Evolutionary conservation across 1,140 invertebrate species (phyloP).

Genomic region (Apocrypta bakeri): DNA sequence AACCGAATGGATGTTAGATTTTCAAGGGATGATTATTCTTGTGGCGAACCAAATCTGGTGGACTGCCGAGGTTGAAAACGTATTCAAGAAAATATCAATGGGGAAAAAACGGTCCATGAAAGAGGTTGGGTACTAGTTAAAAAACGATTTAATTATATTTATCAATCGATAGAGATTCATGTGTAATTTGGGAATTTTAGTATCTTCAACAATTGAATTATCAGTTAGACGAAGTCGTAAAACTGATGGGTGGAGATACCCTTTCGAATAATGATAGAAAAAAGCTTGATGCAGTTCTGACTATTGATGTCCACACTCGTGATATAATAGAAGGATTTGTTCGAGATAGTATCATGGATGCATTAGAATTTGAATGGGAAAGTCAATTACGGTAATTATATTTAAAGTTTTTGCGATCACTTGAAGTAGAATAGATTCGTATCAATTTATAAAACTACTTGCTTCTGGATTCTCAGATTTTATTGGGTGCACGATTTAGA

Average conservation of each 20-base stretch:
- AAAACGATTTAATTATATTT: not conserved
- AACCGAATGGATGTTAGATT: conserved; percentile 90
- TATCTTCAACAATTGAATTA: conserved; percentile 86
- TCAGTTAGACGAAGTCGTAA: conserved; percentile 90
- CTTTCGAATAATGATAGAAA: conserved; percentile 86
- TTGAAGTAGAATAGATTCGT: not conserved
- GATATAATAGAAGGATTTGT: conserved; percentile 93
- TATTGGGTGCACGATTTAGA: conserved; percentile 91
- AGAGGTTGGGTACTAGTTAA: conserved; percentile 69
- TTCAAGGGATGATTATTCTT: conserved; percentile 91
- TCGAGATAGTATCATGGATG: conserved; percentile 87
- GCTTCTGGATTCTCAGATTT: conserved; percentile 77
- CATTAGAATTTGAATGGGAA: conserved; percentile 93
- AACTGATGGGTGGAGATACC: conserved; percentile 85
- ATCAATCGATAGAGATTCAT: not conserved
- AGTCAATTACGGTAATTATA: conserved; percentile 81
- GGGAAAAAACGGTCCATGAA: conserved; percentile 92
- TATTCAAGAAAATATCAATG: conserved; percentile 84
- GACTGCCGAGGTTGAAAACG: conserved; percentile 94
- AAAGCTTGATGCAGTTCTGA: conserved; percentile 91
- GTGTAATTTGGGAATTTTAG: conserved; percentile 45
- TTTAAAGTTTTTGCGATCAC: not conserved
- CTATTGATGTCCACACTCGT: conserved; percentile 91
- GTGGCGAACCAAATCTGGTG: conserved; percentile 93
- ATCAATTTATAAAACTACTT: not conserved